These are phyloP conservation scores for Leptinotarsa haldemani DNA, from an alignment of 2,888 invertebrate species.

Conservation along the genomic window DNA sequence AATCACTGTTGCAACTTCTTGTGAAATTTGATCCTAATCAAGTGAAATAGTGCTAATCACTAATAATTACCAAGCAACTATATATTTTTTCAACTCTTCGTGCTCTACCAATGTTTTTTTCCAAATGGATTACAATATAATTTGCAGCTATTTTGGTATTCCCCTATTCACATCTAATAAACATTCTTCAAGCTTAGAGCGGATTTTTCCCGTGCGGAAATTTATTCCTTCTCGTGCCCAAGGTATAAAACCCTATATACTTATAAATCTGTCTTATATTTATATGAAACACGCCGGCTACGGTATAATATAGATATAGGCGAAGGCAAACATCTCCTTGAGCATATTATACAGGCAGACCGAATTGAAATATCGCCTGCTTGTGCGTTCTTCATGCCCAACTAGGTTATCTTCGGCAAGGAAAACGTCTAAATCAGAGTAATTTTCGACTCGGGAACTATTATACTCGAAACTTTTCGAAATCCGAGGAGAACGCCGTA, in stretches of 20 bases:
- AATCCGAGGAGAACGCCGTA: constrained; percentile 25
- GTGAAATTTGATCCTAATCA: background rate
- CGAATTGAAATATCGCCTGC: constrained; percentile 30
- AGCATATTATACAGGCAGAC: constrained; percentile 35
- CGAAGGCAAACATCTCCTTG: constrained; percentile 39
- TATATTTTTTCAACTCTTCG: background rate
- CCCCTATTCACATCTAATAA: constrained; percentile 59
- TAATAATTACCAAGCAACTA: background rate
- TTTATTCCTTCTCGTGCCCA: constrained; percentile 50
- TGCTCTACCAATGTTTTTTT: background rate
- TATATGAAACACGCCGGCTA: constrained; percentile 42
- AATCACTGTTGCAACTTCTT: background rate
- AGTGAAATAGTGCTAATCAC: background rate
- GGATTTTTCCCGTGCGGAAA: constrained; percentile 53
- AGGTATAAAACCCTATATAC: constrained; percentile 45
- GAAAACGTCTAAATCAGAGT: constrained; percentile 47
- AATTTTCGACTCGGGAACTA: constrained; percentile 48
- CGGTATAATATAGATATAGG: constrained; percentile 32
- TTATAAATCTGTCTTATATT: constrained; percentile 48
- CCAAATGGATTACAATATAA: constrained; percentile 48
- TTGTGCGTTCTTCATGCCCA: constrained; percentile 11
- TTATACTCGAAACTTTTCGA: constrained; percentile 39
- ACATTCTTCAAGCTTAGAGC: constrained; percentile 53
- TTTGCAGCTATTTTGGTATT: constrained; percentile 57
- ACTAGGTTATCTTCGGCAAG: constrained; percentile 37